Evolutionary conservation across 2,888 invertebrate species (phyloP), one percentile per base, ranked within the genome.

Genomic region (Exephanes ischioxanthus): DNA sequence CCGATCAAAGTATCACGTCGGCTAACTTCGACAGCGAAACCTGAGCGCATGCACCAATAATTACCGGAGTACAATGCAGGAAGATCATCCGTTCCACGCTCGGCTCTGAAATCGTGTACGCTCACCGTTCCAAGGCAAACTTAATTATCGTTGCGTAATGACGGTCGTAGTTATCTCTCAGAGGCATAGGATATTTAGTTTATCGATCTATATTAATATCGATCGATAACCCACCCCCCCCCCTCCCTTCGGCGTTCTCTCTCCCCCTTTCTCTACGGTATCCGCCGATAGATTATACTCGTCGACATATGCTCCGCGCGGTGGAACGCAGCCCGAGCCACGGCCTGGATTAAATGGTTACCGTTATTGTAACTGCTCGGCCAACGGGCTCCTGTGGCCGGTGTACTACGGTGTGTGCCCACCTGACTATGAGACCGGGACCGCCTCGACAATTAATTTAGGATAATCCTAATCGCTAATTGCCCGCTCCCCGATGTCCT

Each of bases 381-480:
- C 66, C 76, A 75, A 61, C 70, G 63, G 55, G 63, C 63, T 67
- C 66, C 41, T 67, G 11, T n/a, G 53, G 53, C 11, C 37, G 48
- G 63, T 45, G 55, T 79, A 79, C 66, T 53, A 33, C 75, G 6
- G 79, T 63, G 79, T 63, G 48, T 61, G 75, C 66, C 22, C 82
- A 83, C 80, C 85, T 80, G 83, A 61, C 72, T 61, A 16, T 67
- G 77, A 79, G 80, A 72, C 37, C 33, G 51, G 22, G 76, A 51
- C 63, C 61, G 41, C 72, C 26, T 68, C 85, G 61, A 85, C 85
- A 90, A 93, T 93, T 93, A 93, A 93, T 93, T 93, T 89, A 77
- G 87, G 90, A 92, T 93, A 92, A 93, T 93, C 91, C 92, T 92
- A 92, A 93, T 93, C 90, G 90, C 91, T 92, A 92, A 93, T 93